A percentile compares a stretch with the other conserved stretches of the same genome.
These are phyloP conservation scores for Steatornis caripensis DNA, from an alignment of 2,113 vertebrate species.

Conservation along the genomic window DNA sequence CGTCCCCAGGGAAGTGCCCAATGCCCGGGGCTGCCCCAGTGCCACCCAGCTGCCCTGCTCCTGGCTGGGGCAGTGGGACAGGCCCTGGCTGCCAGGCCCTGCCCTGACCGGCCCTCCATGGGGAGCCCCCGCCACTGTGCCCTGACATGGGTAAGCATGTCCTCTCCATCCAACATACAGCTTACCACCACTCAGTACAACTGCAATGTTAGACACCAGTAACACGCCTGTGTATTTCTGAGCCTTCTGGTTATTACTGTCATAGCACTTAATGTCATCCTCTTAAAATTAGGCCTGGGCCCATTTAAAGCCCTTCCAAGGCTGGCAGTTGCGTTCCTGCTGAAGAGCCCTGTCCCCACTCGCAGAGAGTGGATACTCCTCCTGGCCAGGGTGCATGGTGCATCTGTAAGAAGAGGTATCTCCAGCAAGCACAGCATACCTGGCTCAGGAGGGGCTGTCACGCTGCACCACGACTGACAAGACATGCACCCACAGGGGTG, in stretches of 20 bases:
- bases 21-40: fast-evolving
- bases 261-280: not conserved
- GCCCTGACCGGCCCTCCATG: not conserved
- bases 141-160: fast-evolving
- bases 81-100: not conserved
- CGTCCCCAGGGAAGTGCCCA: fast-evolving
- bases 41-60: fast-evolving
- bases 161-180: not conserved
- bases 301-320: not conserved
- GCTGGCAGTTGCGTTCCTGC: not conserved
- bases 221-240: not conserved
- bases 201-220: not conserved
- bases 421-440: not conserved
- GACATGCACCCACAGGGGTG: fast-evolving
- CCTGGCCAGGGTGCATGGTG: not conserved
- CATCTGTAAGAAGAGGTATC: not conserved
- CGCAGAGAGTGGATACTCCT: fast-evolving
- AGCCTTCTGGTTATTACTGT: not conserved
- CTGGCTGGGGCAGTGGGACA: fast-evolving
- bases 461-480: fast-evolving
- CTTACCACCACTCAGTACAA: not conserved
- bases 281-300: not conserved
- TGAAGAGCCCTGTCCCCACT: fast-evolving
- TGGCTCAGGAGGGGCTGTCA: not conserved
- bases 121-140: fast-evolving